Evolutionary conservation across 2,797 vertebrate genomes (phyloP), one percentile per base, ranked within the genome.

Genomic region (Ispidina picta): DNA sequence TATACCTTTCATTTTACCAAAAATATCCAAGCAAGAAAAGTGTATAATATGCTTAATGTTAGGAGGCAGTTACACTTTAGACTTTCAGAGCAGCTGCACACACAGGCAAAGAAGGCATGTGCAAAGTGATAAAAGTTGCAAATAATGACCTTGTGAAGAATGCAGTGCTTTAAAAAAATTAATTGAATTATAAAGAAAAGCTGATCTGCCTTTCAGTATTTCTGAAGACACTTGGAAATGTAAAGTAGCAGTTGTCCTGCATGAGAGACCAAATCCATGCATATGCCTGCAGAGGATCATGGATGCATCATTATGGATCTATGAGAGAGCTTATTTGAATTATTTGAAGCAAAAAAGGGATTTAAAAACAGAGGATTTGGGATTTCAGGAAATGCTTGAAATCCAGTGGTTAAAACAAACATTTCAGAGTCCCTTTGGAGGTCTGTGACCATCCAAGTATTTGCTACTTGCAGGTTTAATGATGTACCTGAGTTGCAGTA

Each of bases 291-390:
- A 22, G 55, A 28, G 17, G 29, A 33, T 20, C n/a, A 29, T 49
- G 76, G 28, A 8, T 55, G 26, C 28, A 15, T 29, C 43, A 4
- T 2, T 58, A 51, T 33, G 28, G 33, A 52, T 29, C 35, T 37
- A 1, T 20, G 55, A 43, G 55, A 72, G 48, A 54, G 51, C 1
- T 1, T n/a, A n/a, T n/a, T n/a, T n/a, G n/a, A n/a, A n/a, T 31
- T 65, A n/a, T n/a, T 56, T 19, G 22, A 37, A 14, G 25, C 12
- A 48, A 65, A 65, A 41, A 51, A 33, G 29, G 2, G 6, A 39
- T 35, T 81, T 76, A 72, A 72, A 71, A 46, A 8, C 18, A 18
- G 80, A 52, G 37, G 37, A 41, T 3, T 29, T 52, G 8, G 19
- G 29, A 46, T 62, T 28, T 16, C 10, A 7, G 25, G 19, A 72